Percentiles rank a stretch among this genome's conserved stretches.
phyloP scores from a whole-genome alignment of 2,113 vertebrate species.

The Chaetorhynchus papuensis region DNA sequence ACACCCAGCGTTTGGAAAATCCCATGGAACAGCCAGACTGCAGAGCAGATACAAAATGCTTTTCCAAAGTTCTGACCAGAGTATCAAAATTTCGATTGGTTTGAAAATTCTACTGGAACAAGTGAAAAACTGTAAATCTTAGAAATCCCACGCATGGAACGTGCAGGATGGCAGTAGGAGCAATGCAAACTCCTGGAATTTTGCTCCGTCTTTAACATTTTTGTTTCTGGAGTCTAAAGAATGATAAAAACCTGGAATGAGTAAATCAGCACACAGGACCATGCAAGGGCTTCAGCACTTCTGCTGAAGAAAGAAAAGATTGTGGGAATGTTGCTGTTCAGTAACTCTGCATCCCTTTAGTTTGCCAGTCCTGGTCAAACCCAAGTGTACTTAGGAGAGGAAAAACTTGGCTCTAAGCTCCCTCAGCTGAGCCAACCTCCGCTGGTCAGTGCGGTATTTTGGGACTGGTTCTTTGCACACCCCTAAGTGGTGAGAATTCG shows the following conservation, averaged over 20 bases:
- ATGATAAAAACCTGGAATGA: not conserved
- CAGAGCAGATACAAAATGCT: constrained; percentile 36
- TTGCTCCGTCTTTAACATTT: not conserved
- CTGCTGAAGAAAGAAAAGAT: not conserved
- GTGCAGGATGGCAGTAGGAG: not conserved
- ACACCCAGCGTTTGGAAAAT: not conserved
- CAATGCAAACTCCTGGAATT: not conserved
- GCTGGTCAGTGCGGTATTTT: constrained; percentile 66
- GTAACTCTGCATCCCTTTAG: not conserved
- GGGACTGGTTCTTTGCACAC: constrained; percentile 80
- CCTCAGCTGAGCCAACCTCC: constrained; percentile 68
- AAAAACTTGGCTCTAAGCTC: constrained; percentile 81
- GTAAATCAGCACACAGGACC: not conserved
- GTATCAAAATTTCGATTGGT: constrained; percentile 44
- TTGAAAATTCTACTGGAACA: constrained; percentile 4
- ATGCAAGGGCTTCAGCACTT: not conserved
- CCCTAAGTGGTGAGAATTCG: constrained; percentile 74
- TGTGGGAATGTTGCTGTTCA: not conserved
- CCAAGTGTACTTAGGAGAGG: constrained; percentile 65
- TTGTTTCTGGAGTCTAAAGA: not conserved
- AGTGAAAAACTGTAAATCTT: constrained; percentile 12
- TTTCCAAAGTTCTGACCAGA: constrained; percentile 9
- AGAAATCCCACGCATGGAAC: not conserved
- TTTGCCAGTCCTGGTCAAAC: not conserved
- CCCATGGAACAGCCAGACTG: not conserved